Conservation (phyloP, 2,888 invertebrate genomes). For the Sepioteuthis lessoniana region DNA sequence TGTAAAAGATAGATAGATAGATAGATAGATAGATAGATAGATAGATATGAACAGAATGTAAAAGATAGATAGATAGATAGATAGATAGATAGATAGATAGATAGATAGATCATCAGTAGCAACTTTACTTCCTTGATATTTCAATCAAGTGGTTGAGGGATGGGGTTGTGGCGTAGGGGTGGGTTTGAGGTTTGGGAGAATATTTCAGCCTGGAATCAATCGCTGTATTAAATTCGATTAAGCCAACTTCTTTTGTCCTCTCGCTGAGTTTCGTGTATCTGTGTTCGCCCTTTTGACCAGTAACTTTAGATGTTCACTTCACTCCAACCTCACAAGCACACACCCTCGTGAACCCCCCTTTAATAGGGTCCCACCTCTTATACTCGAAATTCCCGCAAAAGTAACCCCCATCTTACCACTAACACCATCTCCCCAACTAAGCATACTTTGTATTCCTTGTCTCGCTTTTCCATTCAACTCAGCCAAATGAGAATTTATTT, state of each 20-base stretch:
- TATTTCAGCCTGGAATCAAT: background rate
- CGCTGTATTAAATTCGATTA: background rate
- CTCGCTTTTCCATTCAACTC: background rate
- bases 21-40: no score
- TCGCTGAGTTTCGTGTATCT: background rate
- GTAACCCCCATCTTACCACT: no score
- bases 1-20: no score
- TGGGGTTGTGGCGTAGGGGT: no score
- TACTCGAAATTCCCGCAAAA: background rate
- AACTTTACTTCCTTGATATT: background rate
- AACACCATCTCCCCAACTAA: background rate
- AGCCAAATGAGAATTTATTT: conserved; percentile 33
- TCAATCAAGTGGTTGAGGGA: background rate
- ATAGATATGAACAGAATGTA: no score
- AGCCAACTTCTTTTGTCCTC: background rate
- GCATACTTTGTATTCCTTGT: background rate
- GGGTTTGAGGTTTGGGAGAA: no score
- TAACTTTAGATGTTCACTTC: background rate
- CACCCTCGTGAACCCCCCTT: no score
- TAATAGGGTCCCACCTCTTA: background rate
- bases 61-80: no score
- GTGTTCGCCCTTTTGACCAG: background rate
- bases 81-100: background rate
- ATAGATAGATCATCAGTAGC: background rate
- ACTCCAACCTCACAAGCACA: no score